Base-by-base conservation (phyloP, 2,113 vertebrate genomes). In the Phylloscopus trochiloides region DNA sequence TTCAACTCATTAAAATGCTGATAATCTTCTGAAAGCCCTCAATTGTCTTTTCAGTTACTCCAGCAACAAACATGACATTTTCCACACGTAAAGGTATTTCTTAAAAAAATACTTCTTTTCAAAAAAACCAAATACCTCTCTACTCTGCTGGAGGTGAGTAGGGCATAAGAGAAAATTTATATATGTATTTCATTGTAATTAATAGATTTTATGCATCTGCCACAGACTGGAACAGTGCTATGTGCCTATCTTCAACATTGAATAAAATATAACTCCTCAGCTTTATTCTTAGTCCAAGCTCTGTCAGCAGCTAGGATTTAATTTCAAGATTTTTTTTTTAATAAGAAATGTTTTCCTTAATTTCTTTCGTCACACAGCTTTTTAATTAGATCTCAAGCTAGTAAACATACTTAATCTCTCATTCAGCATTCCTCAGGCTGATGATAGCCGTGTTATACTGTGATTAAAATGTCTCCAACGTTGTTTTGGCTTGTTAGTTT, bases 321-420 rank as follows among this genome's bases (percentile, higher is more conserved):
- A 38, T 52, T 84, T 71, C 7, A 7, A 57, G 17, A 43, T 9
- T 42, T 66, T 54, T 62, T 54, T 32, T 67, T 61, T 7, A 4
- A n/a, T 31, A 81, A 54, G 36, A 90, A 87, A 55, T 31, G 9
- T 43, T 90, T 34, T 67, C 11, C 12, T 48, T 83, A 10, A 59
- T 62, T 62, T 54, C 7, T 67, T 85, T 40, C 2, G 0, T 79
- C 52, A 78, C 7, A 21, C 12, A 81, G 57, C 22, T 85, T 86
- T 94, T 94, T 82, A 88, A 88, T 91, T 94, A 65, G 57, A 91
- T 75, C 26, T 77, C 40, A 63, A 89, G 19, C 55, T 67, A 67
- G 42, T 77, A 94, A 97, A 87, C 48, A 84, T 63, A 62, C 17
- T 76, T 94, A 91, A 75, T 94, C 84, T 91, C 61, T 67, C 43